Conservation (phyloP, 2,888 invertebrate genomes). For the Spatulosminthurus flaviceps region DNA sequence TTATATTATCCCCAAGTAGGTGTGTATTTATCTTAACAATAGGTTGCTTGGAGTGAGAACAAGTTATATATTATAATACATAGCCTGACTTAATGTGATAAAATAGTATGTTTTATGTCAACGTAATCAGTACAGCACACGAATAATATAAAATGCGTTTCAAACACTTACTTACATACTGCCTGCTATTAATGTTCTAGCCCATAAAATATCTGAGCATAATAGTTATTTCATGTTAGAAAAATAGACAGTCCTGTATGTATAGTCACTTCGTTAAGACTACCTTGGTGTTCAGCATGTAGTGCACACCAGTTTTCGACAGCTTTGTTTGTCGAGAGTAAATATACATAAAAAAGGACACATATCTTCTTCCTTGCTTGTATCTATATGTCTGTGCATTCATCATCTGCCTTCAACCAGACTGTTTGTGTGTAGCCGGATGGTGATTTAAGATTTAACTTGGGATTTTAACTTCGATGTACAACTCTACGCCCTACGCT, state of each 20-base stretch:
- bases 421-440: background rate
- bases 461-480: background rate
- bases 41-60: background rate
- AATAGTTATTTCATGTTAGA: background rate
- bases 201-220: background rate
- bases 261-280: background rate
- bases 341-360: conserved; percentile 11
- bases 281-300: background rate
- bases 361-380: conserved; percentile 12
- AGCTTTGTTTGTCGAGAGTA: conserved; percentile 18
- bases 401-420: background rate
- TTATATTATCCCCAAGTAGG: background rate
- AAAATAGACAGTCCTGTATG: background rate
- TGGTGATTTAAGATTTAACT: background rate
- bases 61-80: background rate
- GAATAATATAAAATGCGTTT: background rate
- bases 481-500: too few species aligned
- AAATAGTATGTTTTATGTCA: background rate
- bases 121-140: background rate
- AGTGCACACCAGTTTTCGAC: background rate
- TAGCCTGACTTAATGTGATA: background rate
- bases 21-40: background rate
- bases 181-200: background rate
- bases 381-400: background rate
- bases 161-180: background rate